phyloP scores from a whole-genome alignment of 2,797 vertebrate species.

The Octomys mimax region DNA sequence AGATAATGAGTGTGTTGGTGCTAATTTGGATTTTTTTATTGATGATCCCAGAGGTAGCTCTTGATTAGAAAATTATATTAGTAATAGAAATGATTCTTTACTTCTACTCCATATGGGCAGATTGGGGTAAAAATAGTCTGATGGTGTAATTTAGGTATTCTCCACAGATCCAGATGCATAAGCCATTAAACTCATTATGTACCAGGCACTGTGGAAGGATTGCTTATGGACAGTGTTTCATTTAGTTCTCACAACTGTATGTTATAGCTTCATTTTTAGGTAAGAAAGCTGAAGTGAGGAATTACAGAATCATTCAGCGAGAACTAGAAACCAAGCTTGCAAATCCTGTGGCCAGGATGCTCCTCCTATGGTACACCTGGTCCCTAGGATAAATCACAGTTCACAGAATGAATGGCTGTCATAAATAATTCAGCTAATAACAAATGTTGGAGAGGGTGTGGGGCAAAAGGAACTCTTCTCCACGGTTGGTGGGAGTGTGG shows the following conservation, averaged over 20 bases:
- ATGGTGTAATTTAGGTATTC: constrained; percentile 59
- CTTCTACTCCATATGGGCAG: constrained; percentile 39
- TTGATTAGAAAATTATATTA: constrained; percentile 68
- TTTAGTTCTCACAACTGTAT: constrained; percentile 11
- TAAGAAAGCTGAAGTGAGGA: neutral
- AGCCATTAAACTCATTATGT: constrained; percentile 64
- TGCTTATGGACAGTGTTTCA: constrained; percentile 37
- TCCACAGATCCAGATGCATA: constrained; percentile 48
- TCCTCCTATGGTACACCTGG: neutral
- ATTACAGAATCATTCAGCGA: neutral
- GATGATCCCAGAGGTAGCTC: constrained; percentile 56
- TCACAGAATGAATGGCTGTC: neutral
- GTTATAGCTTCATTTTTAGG: neutral
- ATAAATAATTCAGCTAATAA: no score
- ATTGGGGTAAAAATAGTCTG: constrained; percentile 56
- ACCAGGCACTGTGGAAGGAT: constrained; percentile 16
- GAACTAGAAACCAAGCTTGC: neutral
- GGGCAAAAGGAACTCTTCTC: no score
- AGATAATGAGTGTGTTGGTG: constrained; percentile 54
- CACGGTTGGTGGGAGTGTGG: no score
- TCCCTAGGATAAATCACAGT: neutral
- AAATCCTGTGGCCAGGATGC: neutral
- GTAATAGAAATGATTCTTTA: constrained; percentile 58
- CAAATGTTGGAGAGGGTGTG: no score
- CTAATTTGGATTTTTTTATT: constrained; percentile 70